Percentiles rank a stretch among this genome's conserved stretches.
Evolutionary conservation across 2,888 invertebrate species (phyloP).

Genomic region (Axea sp.): DNA sequence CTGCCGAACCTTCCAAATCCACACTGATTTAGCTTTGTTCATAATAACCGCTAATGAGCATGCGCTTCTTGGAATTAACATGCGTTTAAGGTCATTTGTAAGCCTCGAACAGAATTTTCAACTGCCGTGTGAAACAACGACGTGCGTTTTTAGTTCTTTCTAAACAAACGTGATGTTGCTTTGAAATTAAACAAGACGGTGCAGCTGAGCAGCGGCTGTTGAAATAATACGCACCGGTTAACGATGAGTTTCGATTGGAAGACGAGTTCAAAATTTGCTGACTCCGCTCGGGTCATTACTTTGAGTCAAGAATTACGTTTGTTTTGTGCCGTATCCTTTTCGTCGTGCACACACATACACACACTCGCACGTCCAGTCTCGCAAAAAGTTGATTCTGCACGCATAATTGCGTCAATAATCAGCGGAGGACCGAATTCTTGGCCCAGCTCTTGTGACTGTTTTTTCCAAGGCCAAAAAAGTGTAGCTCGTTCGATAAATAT

Average conservation of each 20-base stretch:
- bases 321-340: constrained; percentile 18
- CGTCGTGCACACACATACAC: constrained; percentile 17
- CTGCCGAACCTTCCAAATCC: constrained; percentile 64
- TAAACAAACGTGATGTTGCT: too few species aligned
- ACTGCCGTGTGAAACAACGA: too few species aligned
- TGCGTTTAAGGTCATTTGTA: constrained; percentile 33
- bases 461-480: constrained; percentile 12
- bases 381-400: constrained; percentile 49
- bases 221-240: too few species aligned
- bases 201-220: too few species aligned
- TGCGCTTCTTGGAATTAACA: constrained; percentile 49
- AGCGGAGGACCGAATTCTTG: constrained; percentile 13
- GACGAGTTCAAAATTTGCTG: constrained; percentile 72
- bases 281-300: constrained; percentile 69
- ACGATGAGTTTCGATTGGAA: too few species aligned
- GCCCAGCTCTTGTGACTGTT: neutral
- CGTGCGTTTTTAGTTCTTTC: too few species aligned
- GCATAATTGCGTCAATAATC: constrained; percentile 40
- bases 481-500: too few species aligned
- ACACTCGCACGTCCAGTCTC: neutral
- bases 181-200: too few species aligned
- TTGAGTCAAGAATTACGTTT: constrained; percentile 22
- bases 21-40: constrained; percentile 64
- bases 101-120: too few species aligned
- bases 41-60: constrained; percentile 65